Base-by-base conservation (phyloP, 2,888 invertebrate genomes). In the Orchesellides sinensis region DNA sequence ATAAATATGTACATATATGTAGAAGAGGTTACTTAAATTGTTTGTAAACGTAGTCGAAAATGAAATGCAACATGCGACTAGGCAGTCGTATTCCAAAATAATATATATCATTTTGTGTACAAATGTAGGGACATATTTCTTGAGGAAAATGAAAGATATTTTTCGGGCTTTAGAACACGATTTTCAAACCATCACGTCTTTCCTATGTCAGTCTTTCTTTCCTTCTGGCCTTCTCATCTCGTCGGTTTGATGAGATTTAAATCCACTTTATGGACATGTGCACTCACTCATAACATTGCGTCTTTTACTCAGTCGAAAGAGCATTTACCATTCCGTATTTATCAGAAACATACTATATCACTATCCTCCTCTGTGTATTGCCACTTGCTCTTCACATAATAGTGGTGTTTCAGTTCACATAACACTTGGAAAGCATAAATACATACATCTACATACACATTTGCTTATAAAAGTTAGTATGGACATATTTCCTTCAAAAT, bases 181-280 rank as follows among this genome's bases (percentile, higher is more conserved):
- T 59, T 70, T n/a, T 54, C 29, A 40, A 70, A 29, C 70, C 56
- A 59, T 70, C 70, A 70, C 59, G 40, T 61, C 61, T 61, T 65
- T 17, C 23, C 59, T 25, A 21, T 19, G 2, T 49, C 35, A 32
- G 14, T 35, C 45, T 54, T 59, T 54, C 59, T 32, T 59, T 32
- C 65, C 52, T 40, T 35, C 25, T 65, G 63, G 23, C 65, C 63
- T 63, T 74, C 63, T 74, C 74, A 65, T 74, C 74, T 74, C 63
- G 65, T 52, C 61, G 63, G 65, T 74, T 74, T 74, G 74, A 74
- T 74, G 74, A 74, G 74, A 74, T 74, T 74, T 74, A 74, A 74
- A 74, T 74, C 74, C 74, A 74, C 74, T 74, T 74, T 74, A 74
- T 74, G 74, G 74, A 74, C 63, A 65, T 74, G 74, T 74, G 65